phyloP scores from a whole-genome alignment of 2,113 vertebrate species.

The Elgaria multicarinata region DNA sequence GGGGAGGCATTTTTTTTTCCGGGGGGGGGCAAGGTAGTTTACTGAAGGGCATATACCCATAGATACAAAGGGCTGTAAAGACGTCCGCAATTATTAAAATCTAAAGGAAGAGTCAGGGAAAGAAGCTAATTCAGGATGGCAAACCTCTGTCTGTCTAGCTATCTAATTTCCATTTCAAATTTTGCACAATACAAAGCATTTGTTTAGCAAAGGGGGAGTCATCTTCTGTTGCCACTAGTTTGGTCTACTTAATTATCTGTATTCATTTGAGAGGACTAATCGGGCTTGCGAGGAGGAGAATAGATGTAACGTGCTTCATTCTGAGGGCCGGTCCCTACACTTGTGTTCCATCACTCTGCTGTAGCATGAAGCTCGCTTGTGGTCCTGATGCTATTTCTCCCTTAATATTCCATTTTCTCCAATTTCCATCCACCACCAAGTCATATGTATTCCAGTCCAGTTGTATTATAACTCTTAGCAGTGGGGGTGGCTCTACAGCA shows the following conservation, averaged over 20 bases:
- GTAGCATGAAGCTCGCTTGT: too few species aligned
- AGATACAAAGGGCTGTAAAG: constrained; percentile 56
- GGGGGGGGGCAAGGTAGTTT: constrained; percentile 81
- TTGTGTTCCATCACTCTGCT: too few species aligned
- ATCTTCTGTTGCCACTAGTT: constrained; percentile 55
- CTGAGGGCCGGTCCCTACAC: constrained; percentile 55
- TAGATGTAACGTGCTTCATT: constrained; percentile 72
- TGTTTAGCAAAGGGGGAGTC: constrained; percentile 48
- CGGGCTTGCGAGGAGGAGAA: background rate
- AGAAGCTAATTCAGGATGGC: constrained; percentile 69
- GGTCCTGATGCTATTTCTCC: too few species aligned
- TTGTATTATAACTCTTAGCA: too few species aligned
- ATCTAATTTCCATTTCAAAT: constrained; percentile 51
- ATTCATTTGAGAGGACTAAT: constrained; percentile 45
- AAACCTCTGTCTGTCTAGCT: background rate
- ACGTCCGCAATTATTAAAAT: constrained; percentile 67
- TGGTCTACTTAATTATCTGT: constrained; percentile 53
- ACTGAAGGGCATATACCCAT: constrained; percentile 75
- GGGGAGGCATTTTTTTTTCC: background rate
- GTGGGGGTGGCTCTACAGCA: too few species aligned
- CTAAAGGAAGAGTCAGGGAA: constrained; percentile 71
- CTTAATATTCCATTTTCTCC: too few species aligned
- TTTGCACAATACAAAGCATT: constrained; percentile 58
- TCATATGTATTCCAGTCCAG: too few species aligned
- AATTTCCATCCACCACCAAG: too few species aligned